These are phyloP conservation scores for Platycheirus albimanus DNA, from an alignment of 2,888 invertebrate species.

Conservation along the genomic window DNA sequence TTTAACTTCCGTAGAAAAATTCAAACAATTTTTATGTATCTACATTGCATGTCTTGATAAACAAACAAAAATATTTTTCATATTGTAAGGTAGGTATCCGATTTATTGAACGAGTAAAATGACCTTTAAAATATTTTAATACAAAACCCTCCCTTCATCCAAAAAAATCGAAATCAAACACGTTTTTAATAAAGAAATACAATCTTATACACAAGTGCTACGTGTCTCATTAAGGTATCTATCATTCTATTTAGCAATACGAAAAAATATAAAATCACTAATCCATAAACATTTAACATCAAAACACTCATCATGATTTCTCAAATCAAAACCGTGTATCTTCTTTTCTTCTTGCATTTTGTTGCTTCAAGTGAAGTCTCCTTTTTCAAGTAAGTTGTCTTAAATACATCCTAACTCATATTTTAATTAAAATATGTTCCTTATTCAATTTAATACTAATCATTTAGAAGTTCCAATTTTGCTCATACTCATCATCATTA, in stretches of 20 bases:
- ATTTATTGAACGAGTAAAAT: background rate
- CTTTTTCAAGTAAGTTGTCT: slow-evolving; percentile 29
- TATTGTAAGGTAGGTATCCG: background rate
- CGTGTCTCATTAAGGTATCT: background rate
- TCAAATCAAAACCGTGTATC: slow-evolving; percentile 8
- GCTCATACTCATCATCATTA: background rate
- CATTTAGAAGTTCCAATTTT: slow-evolving; percentile 21
- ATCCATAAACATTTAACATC: background rate
- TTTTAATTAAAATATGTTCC: no score
- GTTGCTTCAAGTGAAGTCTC: slow-evolving; percentile 29
- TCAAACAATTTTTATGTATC: no score
- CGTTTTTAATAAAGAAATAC: background rate
- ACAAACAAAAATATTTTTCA: no score
- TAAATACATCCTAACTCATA: no score
- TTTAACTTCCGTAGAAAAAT: no score
- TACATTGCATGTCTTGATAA: no score
- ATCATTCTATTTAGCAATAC: background rate
- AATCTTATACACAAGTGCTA: background rate
- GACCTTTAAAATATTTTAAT: no score
- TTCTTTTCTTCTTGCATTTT: slow-evolving; percentile 7
- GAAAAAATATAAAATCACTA: slow-evolving; percentile 18
- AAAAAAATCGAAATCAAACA: slow-evolving; percentile 7
- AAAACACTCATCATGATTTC: slow-evolving; percentile 28
- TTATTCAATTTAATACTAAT: no score
- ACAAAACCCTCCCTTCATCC: background rate